phyloP scores from a whole-genome alignment of 2,113 vertebrate genomes.

The Tachycineta bicolor region DNA sequence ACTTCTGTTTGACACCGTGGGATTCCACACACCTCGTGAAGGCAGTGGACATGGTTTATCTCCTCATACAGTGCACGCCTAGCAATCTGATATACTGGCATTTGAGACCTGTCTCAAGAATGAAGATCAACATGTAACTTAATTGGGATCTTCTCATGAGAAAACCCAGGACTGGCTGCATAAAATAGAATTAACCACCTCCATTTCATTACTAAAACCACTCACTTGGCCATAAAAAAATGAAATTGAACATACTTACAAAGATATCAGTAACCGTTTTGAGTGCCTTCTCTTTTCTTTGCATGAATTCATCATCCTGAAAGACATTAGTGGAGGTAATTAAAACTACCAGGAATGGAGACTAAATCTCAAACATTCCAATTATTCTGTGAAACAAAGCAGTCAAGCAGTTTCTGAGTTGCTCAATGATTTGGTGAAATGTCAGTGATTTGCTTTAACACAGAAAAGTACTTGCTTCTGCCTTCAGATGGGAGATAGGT shows the following conservation, averaged over 20 bases:
- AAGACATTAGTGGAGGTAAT: background rate
- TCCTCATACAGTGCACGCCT: background rate
- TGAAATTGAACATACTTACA: slow-evolving; percentile 77
- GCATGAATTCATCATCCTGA: slow-evolving; percentile 90
- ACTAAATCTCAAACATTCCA: background rate
- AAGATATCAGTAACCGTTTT: slow-evolving; percentile 81
- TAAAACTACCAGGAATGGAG: background rate
- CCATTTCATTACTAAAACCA: background rate
- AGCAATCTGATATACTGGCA: background rate
- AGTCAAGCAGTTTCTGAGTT: background rate
- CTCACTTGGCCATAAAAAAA: background rate
- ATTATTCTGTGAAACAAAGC: background rate
- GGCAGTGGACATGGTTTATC: background rate
- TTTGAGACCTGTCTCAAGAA: background rate
- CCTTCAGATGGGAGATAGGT: background rate
- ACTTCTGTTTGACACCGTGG: background rate
- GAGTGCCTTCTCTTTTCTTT: slow-evolving; percentile 84
- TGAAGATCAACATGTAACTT: background rate
- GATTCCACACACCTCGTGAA: background rate
- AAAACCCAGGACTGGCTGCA: background rate
- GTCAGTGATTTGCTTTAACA: background rate
- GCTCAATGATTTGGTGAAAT: background rate
- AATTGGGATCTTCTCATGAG: background rate
- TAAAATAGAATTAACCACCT: background rate
- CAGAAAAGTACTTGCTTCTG: background rate